Percentiles rank a stretch among this genome's conserved stretches.
Conservation (phyloP, 2,888 invertebrate species). For the Cistogaster globosa region DNA sequence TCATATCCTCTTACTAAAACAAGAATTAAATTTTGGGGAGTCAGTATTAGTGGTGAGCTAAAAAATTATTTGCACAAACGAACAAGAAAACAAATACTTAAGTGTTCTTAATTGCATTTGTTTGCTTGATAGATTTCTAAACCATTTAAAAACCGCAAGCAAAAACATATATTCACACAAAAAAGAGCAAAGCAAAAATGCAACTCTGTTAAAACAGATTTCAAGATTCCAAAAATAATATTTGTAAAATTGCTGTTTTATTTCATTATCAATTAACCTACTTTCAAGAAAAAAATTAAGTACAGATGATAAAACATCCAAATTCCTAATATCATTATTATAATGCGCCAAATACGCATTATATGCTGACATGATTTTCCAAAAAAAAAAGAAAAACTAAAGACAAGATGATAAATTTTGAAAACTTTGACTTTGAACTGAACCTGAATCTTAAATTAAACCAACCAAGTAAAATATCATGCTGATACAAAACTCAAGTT, state of each 20-base stretch:
- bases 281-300: neutral
- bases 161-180: too few relatives aligned
- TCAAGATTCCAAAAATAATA: too few relatives aligned
- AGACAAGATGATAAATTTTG: slow-evolving; percentile 20
- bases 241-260: slow-evolving; percentile 9
- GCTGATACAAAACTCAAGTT: slow-evolving; percentile 61
- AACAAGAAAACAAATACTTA: too few relatives aligned
- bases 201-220: too few relatives aligned
- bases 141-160: too few relatives aligned
- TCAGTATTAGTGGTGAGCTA: too few relatives aligned
- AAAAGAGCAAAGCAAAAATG: too few relatives aligned
- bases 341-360: slow-evolving; percentile 79
- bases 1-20: too few relatives aligned
- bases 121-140: too few relatives aligned
- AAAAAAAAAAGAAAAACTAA: slow-evolving; percentile 46
- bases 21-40: too few relatives aligned
- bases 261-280: slow-evolving; percentile 2
- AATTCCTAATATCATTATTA: slow-evolving; percentile 73
- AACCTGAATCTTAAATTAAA: slow-evolving; percentile 41
- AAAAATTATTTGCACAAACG: too few relatives aligned
- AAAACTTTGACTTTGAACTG: slow-evolving; percentile 42
- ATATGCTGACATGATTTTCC: slow-evolving; percentile 72
- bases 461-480: slow-evolving; percentile 42
- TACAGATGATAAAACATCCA: neutral
- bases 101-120: too few relatives aligned